Evolutionary conservation across 2,797 vertebrate species (phyloP).

Genomic region (Distichodus sexfasciatus): DNA sequence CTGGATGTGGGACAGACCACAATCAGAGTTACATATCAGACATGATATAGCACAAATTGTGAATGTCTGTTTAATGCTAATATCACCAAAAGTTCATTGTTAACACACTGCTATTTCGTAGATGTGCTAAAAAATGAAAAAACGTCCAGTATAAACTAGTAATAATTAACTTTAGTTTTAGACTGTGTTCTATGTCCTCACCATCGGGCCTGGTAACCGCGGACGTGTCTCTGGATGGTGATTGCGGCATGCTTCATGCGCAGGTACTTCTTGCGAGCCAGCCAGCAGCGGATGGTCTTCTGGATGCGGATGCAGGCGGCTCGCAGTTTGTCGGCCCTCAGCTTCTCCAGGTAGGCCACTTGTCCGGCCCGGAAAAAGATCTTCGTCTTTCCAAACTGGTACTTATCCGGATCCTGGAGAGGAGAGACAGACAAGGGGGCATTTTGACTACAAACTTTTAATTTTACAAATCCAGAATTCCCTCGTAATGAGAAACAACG

Average conservation of each 20-base stretch:
- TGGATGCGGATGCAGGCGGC: slow-evolving; percentile 96
- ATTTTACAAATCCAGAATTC: no score
- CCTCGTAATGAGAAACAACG: no score
- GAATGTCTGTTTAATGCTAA: not conserved
- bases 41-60: no score
- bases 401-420: slow-evolving; percentile 93
- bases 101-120: no score
- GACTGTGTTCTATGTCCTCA: slow-evolving; percentile 61
- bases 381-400: slow-evolving; percentile 99
- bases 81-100: no score
- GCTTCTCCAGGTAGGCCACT: slow-evolving; percentile 96
- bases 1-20: slow-evolving; percentile 64
- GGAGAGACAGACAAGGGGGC: not conserved
- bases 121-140: no score
- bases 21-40: no score
- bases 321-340: slow-evolving; percentile 93
- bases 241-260: slow-evolving; percentile 86
- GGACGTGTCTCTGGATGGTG: slow-evolving; percentile 89
- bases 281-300: slow-evolving; percentile 96
- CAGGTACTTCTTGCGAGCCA: slow-evolving; percentile 92
- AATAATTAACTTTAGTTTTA: no score
- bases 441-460: no score
- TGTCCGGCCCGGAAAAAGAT: slow-evolving; percentile 99
- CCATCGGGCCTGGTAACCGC: slow-evolving; percentile 96
- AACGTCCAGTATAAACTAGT: not conserved